Evolutionary conservation across 1,140 invertebrate species (phyloP), one percentile per base, ranked within the genome.

Genomic region (Homalodisca vitripennis): DNA sequence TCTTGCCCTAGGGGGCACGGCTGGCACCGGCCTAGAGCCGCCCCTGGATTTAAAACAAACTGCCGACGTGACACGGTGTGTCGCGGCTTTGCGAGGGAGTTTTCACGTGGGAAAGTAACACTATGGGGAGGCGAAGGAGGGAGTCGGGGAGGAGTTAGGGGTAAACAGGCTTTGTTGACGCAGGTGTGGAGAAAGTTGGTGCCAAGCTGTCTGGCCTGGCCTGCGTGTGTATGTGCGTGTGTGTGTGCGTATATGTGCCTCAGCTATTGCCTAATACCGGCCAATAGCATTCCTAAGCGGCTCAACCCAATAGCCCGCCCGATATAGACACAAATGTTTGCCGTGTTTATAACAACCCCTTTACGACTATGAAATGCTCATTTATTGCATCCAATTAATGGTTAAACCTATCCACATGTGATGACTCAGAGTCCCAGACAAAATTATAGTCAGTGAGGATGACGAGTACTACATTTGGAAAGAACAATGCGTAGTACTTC

Each of bases 161-260:
- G 48, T 3, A 10, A 17, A 41, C 3, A 13, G 22, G 48, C 48
- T 53, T 53, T 53, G 48, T 53, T n/a, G 12, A 53, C 48, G 22
- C 48, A 53, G 48, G 48, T 53, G 48, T 14, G 48, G 48, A 53
- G 48, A 53, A 53, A 53, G 48, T 22, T 22, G 48, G 48, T 53
- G 48, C 48, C 48, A 53, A 13, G 48, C 48, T 14, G 48, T 29
- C 57, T 62, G 57, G 22, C 57, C 24, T 55, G 22, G 17, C 17
- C 10, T 12, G 3, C 51, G 20, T 10, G 22, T 55, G 51, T 46
- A n/a, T 46, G 41, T 46, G 41, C n/a, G 41, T 46, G 41, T n/a
- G 41, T 46, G 41, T 46, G 41, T 46, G 41, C n/a, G 41, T 46
- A n/a, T 46, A n/a, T 46, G 41, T 46, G 41, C n/a, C n/a, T n/a